Base-by-base conservation (phyloP, 2,113 vertebrate genomes). In the Agapornis roseicollis region DNA sequence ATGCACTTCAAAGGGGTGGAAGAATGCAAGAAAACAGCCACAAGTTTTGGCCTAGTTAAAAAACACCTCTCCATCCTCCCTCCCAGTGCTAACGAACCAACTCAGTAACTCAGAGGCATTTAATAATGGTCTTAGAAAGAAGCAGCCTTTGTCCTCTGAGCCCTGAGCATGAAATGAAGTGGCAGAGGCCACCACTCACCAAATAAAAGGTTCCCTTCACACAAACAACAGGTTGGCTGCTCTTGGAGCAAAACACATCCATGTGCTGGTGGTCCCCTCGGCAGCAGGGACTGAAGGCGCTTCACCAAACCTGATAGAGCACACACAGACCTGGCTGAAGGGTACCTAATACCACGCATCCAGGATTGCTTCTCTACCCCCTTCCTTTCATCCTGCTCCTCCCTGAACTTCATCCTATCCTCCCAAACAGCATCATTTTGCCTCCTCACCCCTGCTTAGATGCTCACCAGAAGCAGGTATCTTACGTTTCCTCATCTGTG, bases 301-400 rank as follows among this genome's bases (percentile, higher is more conserved):
- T 44, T 19, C 6, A 1, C 7, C 1, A 2, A 7, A 17, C 39
- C 33, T 3, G 27, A 14, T 0, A 2, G 58, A 2, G 53, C 11
- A 10, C 28, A 33, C 16, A 33, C 11, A 44, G 13, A 65, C 8
- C 23, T 3, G 0, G 9, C 3, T 61, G 31, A 24, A 24, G 35
- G 78, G 39, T 3, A 3, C 8, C 7, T 29, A 24, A 16, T 4
- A 4, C 39, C 64, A 20, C 2, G 6, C 37, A 18, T 10, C 52
- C 66, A 29, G 47, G 9, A 66, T n/a, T 0, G 0, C 35, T 74
- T 10, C 20, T 14, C 28, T 17, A 11, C 5, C 18, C 69, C 44
- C 19, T 76, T 71, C 63, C 58, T 74, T 24, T 44, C 58, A 33
- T 1, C 11, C 25, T 42, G 31, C 29, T 61, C 15, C 2, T 23